phyloP scores from a whole-genome alignment of 2,113 vertebrate genomes.

The Lasiurus borealis region DNA sequence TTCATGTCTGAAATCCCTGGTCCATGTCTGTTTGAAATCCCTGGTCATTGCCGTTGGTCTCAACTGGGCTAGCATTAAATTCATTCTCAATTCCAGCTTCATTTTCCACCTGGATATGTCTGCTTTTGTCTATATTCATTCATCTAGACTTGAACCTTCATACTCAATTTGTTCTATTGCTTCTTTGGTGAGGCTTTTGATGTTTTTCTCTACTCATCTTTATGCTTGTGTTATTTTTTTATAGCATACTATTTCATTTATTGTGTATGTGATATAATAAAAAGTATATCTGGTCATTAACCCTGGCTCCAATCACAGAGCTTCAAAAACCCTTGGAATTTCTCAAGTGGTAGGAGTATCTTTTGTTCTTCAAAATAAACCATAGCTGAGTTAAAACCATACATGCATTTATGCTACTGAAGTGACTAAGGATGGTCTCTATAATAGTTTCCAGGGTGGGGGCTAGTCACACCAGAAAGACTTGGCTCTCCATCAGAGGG shows the following conservation, averaged over 20 bases:
- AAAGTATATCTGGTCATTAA: slow-evolving; percentile 4
- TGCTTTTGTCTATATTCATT: no score
- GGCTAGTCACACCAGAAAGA: neutral
- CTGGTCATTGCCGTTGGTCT: neutral
- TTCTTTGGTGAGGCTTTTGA: slow-evolving; percentile 9
- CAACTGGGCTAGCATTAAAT: neutral
- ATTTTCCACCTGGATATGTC: neutral
- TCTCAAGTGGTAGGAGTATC: neutral
- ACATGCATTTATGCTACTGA: neutral
- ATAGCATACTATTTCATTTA: neutral
- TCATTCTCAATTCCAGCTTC: neutral
- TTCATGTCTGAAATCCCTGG: neutral
- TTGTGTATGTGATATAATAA: slow-evolving; percentile 32
- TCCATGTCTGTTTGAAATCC: neutral
- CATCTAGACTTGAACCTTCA: neutral
- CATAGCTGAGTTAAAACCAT: neutral
- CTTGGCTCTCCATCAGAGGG: neutral
- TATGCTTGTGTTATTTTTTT: slow-evolving; percentile 25
- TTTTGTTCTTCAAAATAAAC: slow-evolving; percentile 11
- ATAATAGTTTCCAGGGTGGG: neutral
- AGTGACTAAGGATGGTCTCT: neutral
- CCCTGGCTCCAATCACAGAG: neutral
- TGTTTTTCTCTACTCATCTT: neutral
- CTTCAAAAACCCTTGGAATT: slow-evolving; percentile 50
- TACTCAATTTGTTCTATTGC: neutral